Evolutionary conservation across 2,113 vertebrate genomes (phyloP), one percentile per base, ranked within the genome.

Genomic region (Litocranius walleri): DNA sequence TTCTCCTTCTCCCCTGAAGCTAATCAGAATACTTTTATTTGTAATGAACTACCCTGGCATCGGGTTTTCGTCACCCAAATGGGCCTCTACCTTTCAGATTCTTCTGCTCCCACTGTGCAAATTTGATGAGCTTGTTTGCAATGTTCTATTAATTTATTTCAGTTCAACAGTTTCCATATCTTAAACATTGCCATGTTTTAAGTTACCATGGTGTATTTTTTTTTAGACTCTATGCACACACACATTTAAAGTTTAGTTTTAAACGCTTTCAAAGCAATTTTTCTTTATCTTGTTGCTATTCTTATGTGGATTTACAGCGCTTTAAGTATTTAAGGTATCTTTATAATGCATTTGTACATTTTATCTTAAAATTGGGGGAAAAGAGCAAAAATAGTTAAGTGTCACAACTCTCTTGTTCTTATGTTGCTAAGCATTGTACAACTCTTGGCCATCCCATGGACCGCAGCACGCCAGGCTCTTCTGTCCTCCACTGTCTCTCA

Each of bases 21-120:
- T 80, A 93, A 62, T 71, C 81, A 54, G 57, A 57, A 48, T 27
- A 54, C 85, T 64, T 96, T 92, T 97, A 86, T 97, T 40, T 93
- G 5, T 25, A 1, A 13, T 5, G 16, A 40, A 61, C 61, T 36
- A 36, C 40, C 87, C 88, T 59, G 54, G 78, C 97, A 87, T 89
- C 95, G 97, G 97, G 77, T 15, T 45, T 59, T 94, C 82, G 78
- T 97, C 96, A 96, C 88, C 94, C 94, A 97, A 96, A 96, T 93
- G 95, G 80, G 43, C 82, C 14, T 0, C 86, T 52, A 9, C 90
- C 94, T 96, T 88, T 95, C 1, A 1, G 77, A 98, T 45, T 84
- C 3, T 71, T 59, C 95, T 62, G 5, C 74, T 90, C 61, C 74
- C 27, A 3, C 33, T 96, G 88, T 59, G 86, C 64, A 95, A 54